Conservation (phyloP, 2,113 vertebrate genomes). For the Pollachius pollachius region DNA sequence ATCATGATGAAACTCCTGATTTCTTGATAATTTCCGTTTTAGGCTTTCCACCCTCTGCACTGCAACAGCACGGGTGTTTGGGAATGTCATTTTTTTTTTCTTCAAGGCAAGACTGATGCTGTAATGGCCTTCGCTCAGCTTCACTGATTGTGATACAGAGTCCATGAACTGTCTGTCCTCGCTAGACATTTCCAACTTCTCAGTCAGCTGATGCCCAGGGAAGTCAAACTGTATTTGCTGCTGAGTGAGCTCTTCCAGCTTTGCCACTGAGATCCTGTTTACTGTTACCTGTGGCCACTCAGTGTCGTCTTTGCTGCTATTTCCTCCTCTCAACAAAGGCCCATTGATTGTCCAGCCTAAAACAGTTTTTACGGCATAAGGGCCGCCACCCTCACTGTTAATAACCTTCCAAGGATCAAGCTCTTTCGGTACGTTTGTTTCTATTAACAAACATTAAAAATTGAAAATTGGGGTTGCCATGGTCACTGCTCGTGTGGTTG, state of each 20-base stretch:
- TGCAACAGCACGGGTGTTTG: not conserved
- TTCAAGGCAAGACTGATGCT: no score
- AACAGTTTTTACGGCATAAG: no score
- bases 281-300: not conserved
- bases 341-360: no score
- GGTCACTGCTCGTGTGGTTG: not conserved
- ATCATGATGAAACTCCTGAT: no score
- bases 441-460: no score
- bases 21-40: not conserved
- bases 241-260: not conserved
- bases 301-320: no score
- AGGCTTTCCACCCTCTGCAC: not conserved
- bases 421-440: not conserved
- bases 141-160: no score
- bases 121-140: no score
- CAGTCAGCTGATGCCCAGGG: no score
- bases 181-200: not conserved
- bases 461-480: no score
- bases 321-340: no score
- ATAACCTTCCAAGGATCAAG: conserved; percentile 2
- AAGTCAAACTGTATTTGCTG: no score
- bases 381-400: not conserved
- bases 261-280: not conserved
- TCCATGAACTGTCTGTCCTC: not conserved
- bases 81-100: not conserved